Evolutionary conservation across 1,140 invertebrate species (phyloP).

Genomic region (Nasonia vitripennis): DNA sequence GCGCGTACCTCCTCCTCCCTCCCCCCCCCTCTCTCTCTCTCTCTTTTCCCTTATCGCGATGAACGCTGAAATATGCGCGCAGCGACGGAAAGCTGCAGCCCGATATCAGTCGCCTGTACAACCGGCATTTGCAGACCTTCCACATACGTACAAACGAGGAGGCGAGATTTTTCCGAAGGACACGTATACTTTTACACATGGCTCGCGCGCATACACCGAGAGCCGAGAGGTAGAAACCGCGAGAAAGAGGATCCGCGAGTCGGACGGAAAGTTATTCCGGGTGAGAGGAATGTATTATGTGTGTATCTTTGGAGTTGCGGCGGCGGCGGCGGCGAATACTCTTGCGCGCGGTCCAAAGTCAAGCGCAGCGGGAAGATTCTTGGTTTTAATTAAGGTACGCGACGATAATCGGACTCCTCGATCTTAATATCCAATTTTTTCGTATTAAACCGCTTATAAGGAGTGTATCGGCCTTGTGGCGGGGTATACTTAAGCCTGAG

Average conservation of each 20-base stretch:
- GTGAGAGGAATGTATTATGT: constrained; percentile 21
- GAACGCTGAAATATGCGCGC: constrained; percentile 21
- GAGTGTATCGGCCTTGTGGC: not conserved
- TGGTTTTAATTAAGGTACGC: constrained; percentile 35
- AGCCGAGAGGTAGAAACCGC: not conserved
- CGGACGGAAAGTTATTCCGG: not conserved
- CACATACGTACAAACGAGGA: not conserved
- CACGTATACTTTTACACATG: not conserved
- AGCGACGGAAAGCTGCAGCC: not conserved
- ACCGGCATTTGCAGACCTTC: not conserved
- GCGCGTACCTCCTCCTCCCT: not conserved
- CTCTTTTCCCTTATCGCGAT: constrained; percentile 43
- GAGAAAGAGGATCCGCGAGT: not conserved
- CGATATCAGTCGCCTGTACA: not conserved
- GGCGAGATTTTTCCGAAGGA: constrained; percentile 19
- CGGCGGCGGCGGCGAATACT: not conserved
- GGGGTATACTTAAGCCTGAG: not conserved
- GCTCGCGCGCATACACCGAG: too few species aligned
- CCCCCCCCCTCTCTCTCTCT: too few species aligned
- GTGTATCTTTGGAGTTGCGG: not conserved
- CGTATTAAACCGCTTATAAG: not conserved
- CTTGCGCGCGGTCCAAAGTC: not conserved
- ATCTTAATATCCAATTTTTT: constrained; percentile 39
- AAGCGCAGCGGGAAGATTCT: not conserved
- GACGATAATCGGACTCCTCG: not conserved